Base-by-base conservation (phyloP, 2,888 invertebrate genomes). In the Metalampra italica region DNA sequence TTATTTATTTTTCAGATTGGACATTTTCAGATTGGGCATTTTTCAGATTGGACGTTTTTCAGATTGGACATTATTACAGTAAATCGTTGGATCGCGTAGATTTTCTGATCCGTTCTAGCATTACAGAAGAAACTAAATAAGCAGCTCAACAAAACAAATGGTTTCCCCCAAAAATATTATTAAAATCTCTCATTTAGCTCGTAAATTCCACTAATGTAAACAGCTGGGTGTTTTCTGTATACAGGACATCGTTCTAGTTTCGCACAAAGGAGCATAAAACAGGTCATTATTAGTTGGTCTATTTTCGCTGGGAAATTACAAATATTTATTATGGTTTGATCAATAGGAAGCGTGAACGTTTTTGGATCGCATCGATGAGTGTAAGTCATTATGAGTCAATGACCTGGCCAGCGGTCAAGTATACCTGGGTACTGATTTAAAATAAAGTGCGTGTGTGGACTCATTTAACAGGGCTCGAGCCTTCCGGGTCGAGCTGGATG, bases 311-410 rank as follows among this genome's bases (percentile, higher is more conserved):
- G 15, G 14, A 32, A 15, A 9, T 15, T 44, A n/a, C 32, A 9
- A 45, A 29, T 29, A 45, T 29, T 30, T 39, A 45, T 39, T 15
- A 40, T 40, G 9, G 30, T 46, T 40, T 7, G 46, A 46, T 30
- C 30, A n/a, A 15, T 1, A 12, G n/a, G 29, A 40, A n/a, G 15
- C 7, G 22, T 39, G 40, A 12, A 29, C 22, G 11, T 22, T n/a
- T n/a, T 9, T 3, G 11, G 7, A 11, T 11, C 32, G 15, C 45
- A 13, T 45, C 49, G 44, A 41, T 49, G 43, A 45, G 50, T 41
- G 8, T 49, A 40, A 54, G 44, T 53, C 55, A 55, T 53, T 49
- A 48, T 46, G 43, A 43, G 55, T 53, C 52, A 53, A 49, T 53
- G 51, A 45, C 47, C 51, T 47, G 4, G 42, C 30, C 7, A 13